These are phyloP conservation scores for Pegoplata infirma DNA, from an alignment of 2,888 invertebrate genomes.

Conservation along the genomic window DNA sequence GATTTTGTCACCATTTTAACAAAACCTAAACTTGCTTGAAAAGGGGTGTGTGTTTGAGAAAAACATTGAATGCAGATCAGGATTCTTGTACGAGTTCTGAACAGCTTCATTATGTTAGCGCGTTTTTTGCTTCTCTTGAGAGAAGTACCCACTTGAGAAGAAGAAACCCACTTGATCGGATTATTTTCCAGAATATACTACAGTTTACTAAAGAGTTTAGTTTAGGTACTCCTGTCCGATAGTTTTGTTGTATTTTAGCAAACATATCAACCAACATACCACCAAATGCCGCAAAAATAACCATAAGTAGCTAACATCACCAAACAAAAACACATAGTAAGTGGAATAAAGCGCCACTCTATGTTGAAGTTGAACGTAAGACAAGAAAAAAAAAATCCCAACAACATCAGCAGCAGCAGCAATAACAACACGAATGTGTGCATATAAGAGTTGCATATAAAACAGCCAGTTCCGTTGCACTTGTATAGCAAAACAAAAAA, in stretches of 20 bases:
- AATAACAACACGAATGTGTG: conserved; percentile 44
- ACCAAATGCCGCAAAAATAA: conserved; percentile 49
- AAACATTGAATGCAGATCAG: too few relatives aligned
- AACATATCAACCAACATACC: conserved; percentile 31
- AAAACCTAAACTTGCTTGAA: too few relatives aligned
- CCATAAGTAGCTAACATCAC: conserved; percentile 47
- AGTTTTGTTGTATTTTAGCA: conserved; percentile 49
- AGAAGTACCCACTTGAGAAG: too few relatives aligned
- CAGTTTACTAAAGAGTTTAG: too few relatives aligned
- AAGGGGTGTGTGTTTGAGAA: too few relatives aligned
- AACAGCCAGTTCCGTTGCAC: conserved; percentile 61
- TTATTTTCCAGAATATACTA: too few relatives aligned
- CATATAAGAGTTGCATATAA: conserved; percentile 48
- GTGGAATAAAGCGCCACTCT: conserved; percentile 54
- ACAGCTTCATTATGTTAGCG: too few relatives aligned
- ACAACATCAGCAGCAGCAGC: conserved; percentile 30
- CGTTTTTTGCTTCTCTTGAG: too few relatives aligned
- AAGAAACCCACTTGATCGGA: too few relatives aligned
- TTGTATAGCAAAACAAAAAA: conserved; percentile 43
- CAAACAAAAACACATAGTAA: conserved; percentile 36
- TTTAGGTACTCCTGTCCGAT: too few relatives aligned
- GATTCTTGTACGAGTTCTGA: too few relatives aligned
- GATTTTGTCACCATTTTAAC: too few relatives aligned
- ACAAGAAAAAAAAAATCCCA: conserved; percentile 22
- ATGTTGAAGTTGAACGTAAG: conserved; percentile 24